Percentiles rank a stretch among this genome's conserved stretches.
phyloP scores from a whole-genome alignment of 2,888 invertebrate genomes.

The Dasysyrphus albostriatus region DNA sequence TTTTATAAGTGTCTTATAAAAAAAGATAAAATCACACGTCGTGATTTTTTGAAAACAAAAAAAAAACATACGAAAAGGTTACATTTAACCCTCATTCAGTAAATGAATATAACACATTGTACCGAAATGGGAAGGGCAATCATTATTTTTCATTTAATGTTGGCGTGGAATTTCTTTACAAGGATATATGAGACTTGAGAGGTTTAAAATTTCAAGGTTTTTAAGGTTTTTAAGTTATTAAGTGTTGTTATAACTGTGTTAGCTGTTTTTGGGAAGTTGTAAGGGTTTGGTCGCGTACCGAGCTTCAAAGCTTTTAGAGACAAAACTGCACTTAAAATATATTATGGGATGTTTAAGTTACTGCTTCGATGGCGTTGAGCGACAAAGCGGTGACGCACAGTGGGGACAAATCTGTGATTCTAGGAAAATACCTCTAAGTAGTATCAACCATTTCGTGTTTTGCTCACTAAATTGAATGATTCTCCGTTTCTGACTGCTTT shows the following conservation, averaged over 20 bases:
- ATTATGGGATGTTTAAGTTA: no score
- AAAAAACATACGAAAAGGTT: neutral
- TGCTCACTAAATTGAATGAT: no score
- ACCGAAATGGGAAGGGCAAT: slow-evolving; percentile 1
- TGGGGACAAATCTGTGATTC: no score
- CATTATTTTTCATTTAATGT: slow-evolving; percentile 49
- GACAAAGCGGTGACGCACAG: no score
- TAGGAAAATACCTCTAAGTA: no score
- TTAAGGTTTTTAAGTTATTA: neutral
- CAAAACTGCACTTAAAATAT: no score
- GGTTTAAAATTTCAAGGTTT: slow-evolving; percentile 6
- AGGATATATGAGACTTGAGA: slow-evolving; percentile 7
- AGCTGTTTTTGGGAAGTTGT: no score
- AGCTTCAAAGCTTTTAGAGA: no score
- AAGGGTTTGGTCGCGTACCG: no score
- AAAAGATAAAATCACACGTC: slow-evolving; percentile 47
- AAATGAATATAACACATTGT: slow-evolving; percentile 42
- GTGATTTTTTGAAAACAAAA: slow-evolving; percentile 17
- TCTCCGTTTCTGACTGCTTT: no score
- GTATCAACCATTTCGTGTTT: no score
- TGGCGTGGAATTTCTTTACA: slow-evolving; percentile 17
- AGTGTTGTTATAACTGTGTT: neutral
- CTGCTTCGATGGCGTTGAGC: no score
- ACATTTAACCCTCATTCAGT: slow-evolving; percentile 45
- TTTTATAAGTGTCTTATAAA: slow-evolving; percentile 49